Evolutionary conservation across 2,888 invertebrate genomes (phyloP), one percentile per base, ranked within the genome.

Genomic region (Drosophila tripunctata): DNA sequence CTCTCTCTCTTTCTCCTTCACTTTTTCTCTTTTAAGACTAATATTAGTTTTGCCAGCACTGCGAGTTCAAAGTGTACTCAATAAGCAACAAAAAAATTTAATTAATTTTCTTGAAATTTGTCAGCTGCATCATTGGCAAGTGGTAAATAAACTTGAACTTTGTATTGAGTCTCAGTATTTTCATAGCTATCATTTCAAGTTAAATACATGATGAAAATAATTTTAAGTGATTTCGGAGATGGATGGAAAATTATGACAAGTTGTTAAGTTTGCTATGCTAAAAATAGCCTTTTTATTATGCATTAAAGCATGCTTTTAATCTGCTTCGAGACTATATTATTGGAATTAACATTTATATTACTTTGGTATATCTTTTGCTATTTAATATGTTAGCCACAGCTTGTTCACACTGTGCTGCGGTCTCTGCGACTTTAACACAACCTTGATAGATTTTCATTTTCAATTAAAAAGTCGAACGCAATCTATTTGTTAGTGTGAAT

Each of bases 401-500:
- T 48, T n/a, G n/a, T 4, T 8, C 12, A 5, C 43, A 33, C 8
- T 27, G 33, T 43, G 33, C 2, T 12, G 8, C 19, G 12, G 4
- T 2, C 12, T 21, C 12, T 12, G 5, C 14, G 10, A 6, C 45
- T 38, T 17, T 3, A 27, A 24, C 10, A 8, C 21, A 40, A 40
- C 40, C 12, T 43, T 62, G 44, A 41, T 47, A 40, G 63, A 36
- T 27, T 48, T 51, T 52, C 38, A 27, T 14, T 70, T 65, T 75
- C 50, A 65, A 75, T 75, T 75, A 75, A 69, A 65, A 70, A 31
- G 47, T 10, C 43, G 40, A 75, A 17, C 27, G 15, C 70, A 38
- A 63, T 75, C 65, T 75, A 70, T 75, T 75, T 75, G 56, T 56
- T 30, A 44, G 38, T 56, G 70, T 41, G 75, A 47, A 65, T 66